Evolutionary conservation across 2,113 vertebrate species (phyloP), one percentile per base, ranked within the genome.

Genomic region (Gymnogyps californianus): DNA sequence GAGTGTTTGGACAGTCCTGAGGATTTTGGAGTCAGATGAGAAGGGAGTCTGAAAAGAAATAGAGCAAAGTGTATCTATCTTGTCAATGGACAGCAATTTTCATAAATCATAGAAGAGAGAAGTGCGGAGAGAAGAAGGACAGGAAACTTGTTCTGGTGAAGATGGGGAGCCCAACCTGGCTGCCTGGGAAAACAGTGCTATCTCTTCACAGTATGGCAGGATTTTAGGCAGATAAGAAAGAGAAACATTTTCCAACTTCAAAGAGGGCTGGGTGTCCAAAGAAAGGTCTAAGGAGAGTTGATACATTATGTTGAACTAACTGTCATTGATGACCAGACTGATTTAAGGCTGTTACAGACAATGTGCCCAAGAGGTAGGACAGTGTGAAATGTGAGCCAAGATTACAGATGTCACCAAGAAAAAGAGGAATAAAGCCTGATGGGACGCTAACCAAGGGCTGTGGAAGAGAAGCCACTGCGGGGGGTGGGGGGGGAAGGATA

Each of bases 401-500:
- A 74, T 74, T 90, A 66, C 31, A 69, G 25, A 42, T 29, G 25
- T 40, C 49, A 65, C 16, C 17, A 57, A 72, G 54, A 54, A 47
- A 82, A 86, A 22, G 24, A 10, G 32, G 9, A 74, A 57, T 59
- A 86, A 90, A 74, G 6, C 4, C 15, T 87, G 13, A 44, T 58
- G 29, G 32, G 25, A 81, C 46, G 34, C 4, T 59, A 78, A 89
- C 9, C 7, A 74, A 76, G 21, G 13, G 11, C 18, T 62, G 9
- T 57, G 24, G 55, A 87, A 89, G 16, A 75, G 7, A 87, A 89
- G 5, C 8, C 25, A 52, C 11, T 47, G 10, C 38, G 9, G 9
- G 7, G 3, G 7, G 0, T 3, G 3, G 12, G 6, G 3, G 2
- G 34, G 9, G 36, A 6, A 19, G 26, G 38, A 38, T 9, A 81